Evolutionary conservation across 1,140 invertebrate genomes (phyloP).

Genomic region (Meloidogyne chitwoodi): DNA sequence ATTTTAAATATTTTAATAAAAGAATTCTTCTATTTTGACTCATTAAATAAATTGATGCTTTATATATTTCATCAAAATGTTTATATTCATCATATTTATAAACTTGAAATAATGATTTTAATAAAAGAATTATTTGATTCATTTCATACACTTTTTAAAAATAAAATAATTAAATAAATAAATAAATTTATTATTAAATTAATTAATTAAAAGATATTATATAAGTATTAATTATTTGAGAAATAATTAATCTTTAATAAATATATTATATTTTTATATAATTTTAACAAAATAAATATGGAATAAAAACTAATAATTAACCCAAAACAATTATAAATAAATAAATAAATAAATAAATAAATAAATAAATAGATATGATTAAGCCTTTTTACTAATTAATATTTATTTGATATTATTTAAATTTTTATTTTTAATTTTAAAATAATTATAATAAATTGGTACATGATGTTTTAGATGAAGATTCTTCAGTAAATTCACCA

Average conservation of each 20-base stretch:
- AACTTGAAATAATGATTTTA: background rate
- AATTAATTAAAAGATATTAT: too few species aligned
- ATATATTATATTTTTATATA: too few species aligned
- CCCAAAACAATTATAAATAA: too few species aligned
- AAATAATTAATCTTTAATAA: too few species aligned
- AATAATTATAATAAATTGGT: background rate
- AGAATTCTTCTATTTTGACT: background rate
- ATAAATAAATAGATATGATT: background rate
- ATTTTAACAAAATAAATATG: too few species aligned
- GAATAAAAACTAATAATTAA: too few species aligned
- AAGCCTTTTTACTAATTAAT: too few species aligned
- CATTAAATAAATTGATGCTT: background rate
- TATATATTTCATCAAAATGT: background rate
- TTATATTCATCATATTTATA: background rate
- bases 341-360: background rate
- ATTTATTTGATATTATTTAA: background rate
- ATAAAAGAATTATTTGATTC: background rate
- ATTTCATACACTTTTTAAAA: background rate
- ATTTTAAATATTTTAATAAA: background rate
- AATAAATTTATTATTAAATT: background rate
- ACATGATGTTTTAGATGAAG: background rate
- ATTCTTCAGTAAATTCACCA: background rate
- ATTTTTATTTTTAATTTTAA: too few species aligned
- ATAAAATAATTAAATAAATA: background rate
- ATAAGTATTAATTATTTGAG: too few species aligned